Percentiles rank a stretch among this genome's conserved stretches.
Conservation (phyloP, 2,113 vertebrate species). For the Propithecus coquereli region DNA sequence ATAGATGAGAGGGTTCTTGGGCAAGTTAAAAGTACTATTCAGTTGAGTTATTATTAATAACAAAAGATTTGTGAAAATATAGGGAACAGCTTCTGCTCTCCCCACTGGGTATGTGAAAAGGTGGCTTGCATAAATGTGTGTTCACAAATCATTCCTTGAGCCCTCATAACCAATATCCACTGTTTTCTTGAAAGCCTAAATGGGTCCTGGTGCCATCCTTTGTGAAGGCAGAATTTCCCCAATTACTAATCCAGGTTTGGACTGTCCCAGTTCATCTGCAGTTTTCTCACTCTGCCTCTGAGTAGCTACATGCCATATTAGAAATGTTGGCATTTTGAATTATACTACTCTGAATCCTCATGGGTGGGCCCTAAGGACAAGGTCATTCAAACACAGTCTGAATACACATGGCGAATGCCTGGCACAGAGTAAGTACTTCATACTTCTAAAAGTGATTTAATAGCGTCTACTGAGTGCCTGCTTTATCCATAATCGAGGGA, state of each 20-base stretch:
- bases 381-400: not conserved
- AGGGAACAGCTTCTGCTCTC: not conserved
- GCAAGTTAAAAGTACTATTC: not conserved
- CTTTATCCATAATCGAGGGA: not conserved
- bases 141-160: not conserved
- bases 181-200: not conserved
- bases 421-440: not conserved
- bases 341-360: not conserved
- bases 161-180: not conserved
- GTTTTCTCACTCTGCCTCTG: not conserved
- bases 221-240: not conserved
- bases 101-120: not conserved
- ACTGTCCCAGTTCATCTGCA: not conserved
- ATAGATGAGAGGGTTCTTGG: not conserved
- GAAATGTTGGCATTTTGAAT: not conserved
- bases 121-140: not conserved
- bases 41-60: not conserved
- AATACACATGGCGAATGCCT: not conserved
- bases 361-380: not conserved
- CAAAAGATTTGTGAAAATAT: not conserved
- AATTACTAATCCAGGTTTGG: not conserved
- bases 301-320: not conserved
- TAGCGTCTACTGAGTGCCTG: not conserved
- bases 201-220: not conserved
- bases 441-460: not conserved